phyloP scores from a whole-genome alignment of 2,113 vertebrate species.

The Chamaea fasciata region DNA sequence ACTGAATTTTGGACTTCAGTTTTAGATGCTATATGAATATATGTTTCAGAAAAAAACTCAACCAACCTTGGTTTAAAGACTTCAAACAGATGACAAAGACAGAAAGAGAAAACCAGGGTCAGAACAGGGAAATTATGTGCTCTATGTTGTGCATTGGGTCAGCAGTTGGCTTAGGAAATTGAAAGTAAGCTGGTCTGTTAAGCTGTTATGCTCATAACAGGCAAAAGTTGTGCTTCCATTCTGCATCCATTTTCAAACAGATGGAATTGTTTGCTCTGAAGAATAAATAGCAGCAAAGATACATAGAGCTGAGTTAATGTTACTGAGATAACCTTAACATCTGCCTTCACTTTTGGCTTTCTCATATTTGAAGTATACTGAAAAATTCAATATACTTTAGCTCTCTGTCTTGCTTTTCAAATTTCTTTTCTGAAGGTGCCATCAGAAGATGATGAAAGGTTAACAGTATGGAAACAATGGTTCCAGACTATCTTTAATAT shows the following conservation, averaged over 20 bases:
- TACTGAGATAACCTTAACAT: background rate
- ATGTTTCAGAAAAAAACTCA: background rate
- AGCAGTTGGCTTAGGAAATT: background rate
- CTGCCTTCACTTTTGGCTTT: background rate
- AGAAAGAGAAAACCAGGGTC: background rate
- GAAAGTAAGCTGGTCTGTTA: background rate
- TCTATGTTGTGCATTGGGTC: accelerated
- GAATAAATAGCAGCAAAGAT: background rate
- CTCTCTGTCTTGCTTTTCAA: background rate
- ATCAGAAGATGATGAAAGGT: background rate
- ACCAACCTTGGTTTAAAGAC: background rate
- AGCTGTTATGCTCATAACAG: accelerated
- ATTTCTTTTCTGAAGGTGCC: background rate
- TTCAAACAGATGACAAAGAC: background rate
- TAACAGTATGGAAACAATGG: background rate
- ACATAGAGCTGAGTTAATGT: background rate
- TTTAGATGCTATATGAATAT: background rate
- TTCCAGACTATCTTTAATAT: background rate
- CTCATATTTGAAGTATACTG: background rate
- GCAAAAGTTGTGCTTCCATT: background rate
- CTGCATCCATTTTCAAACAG: background rate
- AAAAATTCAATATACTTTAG: background rate
- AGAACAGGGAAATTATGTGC: background rate
- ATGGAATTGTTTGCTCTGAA: background rate
- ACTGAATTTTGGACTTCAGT: background rate